Evolutionary conservation across 2,888 invertebrate genomes (phyloP), one percentile per base, ranked within the genome.

Genomic region (Pteria penguin): DNA sequence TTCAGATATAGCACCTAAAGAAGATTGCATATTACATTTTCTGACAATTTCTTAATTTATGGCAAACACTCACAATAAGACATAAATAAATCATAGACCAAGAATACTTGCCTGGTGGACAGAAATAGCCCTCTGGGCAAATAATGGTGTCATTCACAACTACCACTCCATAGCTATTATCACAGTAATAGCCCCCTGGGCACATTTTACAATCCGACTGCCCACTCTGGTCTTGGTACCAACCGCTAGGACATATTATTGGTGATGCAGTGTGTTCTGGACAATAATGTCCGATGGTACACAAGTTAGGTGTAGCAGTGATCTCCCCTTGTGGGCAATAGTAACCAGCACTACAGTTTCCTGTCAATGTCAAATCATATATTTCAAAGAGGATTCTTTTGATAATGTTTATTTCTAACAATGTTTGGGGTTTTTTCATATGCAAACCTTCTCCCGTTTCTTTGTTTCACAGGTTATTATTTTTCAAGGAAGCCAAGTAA

Each of bases 131-230:
- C 31, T 82, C 80, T 57, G 89, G 91, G 83, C 91, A 91, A 52
- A 78, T 81, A 66, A 90, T 82, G 18, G 88, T 86, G 60, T 87
- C 84, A 62, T 88, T 89, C 67, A 91, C 79, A 60, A 86, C 85
- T 0, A 90, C 90, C 1, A 89, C 84, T 1, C 90, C 90, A 1
- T 72, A 61, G 52, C 87, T 89, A 81, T 89, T 90, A 81, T 91
- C 90, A 80, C 91, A 91, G 79, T 84, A 91, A 80, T 90, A 91
- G 0, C 91, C 90, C 1, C 73, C 80, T 4, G 90, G 90, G 75
- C 91, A 91, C 18, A 79, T 62, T 62, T 87, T 86, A 75, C 91
- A 91, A 1, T 71, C 70, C 29, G 83, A 83, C 77, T 90, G 88
- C 11, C 87, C 87, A 8, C 75, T 75, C 54, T 83, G 71, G 63